Evolutionary conservation across 2,113 vertebrate genomes (phyloP), one percentile per base, ranked within the genome.

Genomic region (Clinocottus analis): DNA sequence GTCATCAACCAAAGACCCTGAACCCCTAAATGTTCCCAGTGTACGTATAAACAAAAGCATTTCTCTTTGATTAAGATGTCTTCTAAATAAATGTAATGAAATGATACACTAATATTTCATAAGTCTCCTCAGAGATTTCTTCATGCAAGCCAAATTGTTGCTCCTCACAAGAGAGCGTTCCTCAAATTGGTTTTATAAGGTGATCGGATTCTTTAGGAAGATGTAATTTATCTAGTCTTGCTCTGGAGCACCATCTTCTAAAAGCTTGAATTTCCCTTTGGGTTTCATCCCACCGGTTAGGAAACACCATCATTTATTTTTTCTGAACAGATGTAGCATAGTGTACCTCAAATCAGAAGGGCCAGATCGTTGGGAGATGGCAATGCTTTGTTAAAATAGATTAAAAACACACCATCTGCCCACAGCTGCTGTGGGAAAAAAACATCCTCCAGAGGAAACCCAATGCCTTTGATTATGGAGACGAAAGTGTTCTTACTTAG

Each of bases 391-490:
- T 68, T 77, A 35, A 72, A 72, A 82, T 21, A n/a, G 47, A 78
- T 71, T 62, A n/a, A 64, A 82, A 72, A 39, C 25, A 3, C 66
- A 74, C 68, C 75, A 82, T 79, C 79, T 82, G 77, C 61, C 58
- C 19, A 53, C 37, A 86, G 77, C 70, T 78, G 74, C n/a, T 80
- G 74, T 35, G n/a, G 41, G 3, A n/a, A 23, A 71, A 45, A 65
- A 77, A 72, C 47, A 77, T 58, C 23, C 29, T 16, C 41, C 29
- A 3, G 19, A 55, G 5, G 8, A 31, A 60, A 51, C 23, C 16
- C 5, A 37, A 10, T 7, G 14, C 27, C 13, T 75, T 79, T 62
- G 35, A 79, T 55, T 62, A 43, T 29, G 23, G 10, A 45, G 45
- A 35, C 37, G 47, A 8, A 23, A 23, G 31, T 47, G 1, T 39